Conservation (phyloP, 2,888 invertebrate genomes). For the Oligia latruncula region DNA sequence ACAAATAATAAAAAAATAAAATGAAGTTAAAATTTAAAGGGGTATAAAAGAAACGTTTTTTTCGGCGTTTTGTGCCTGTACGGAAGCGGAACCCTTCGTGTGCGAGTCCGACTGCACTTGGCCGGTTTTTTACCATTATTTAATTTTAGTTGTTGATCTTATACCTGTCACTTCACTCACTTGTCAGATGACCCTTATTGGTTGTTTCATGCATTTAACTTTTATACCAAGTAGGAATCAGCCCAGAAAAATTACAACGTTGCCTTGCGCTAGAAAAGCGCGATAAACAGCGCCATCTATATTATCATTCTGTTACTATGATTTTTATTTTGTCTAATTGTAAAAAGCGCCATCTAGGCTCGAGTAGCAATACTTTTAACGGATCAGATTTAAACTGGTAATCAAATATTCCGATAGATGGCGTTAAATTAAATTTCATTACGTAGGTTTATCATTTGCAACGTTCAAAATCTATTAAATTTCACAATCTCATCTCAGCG, state of each 20-base stretch:
- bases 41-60: too few species aligned
- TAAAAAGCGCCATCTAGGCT: constrained; percentile 57
- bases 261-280: background rate
- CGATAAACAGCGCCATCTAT: constrained; percentile 39
- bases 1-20: too few species aligned
- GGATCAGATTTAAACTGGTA: background rate
- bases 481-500: too few species aligned
- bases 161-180: background rate
- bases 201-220: background rate
- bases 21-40: too few species aligned
- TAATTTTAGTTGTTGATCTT: background rate
- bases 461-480: too few species aligned
- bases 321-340: rapidly evolving
- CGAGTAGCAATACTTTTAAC: constrained; percentile 50
- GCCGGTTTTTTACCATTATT: background rate
- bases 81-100: too few species aligned
- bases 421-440: background rate
- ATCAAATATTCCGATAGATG: background rate
- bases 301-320: background rate
- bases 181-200: background rate
- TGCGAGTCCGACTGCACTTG: too few species aligned
- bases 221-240: background rate
- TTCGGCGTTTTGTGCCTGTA: too few species aligned
- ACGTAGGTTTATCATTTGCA: too few species aligned
- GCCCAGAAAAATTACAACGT: background rate